Base-by-base conservation (phyloP, 2,797 vertebrate genomes). In the Microctenopoma lineatum region DNA sequence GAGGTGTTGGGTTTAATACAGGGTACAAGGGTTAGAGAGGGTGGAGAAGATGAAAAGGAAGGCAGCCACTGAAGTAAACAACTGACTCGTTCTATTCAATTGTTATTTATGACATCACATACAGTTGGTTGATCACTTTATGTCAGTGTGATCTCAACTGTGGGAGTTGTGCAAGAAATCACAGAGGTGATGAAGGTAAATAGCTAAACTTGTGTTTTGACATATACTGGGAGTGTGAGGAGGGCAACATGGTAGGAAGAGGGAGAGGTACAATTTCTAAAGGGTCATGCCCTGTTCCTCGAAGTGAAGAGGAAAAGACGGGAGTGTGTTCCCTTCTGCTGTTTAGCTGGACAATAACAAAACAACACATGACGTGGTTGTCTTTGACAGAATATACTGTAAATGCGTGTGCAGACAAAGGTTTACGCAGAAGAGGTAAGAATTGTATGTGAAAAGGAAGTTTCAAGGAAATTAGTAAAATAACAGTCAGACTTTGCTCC, bases 301-400 rank as follows among this genome's bases (percentile, higher is more conserved):
- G 64, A 85, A 87, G 79, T 14, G 67, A 39, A 83, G 71, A 86
- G 87, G 88, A 90, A 90, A 87, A 84, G 64, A 78, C 52, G 15
- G 75, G 79, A 82, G 84, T 83, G 66, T 64, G 68, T 72, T 69
- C 64, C 77, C 61, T 27, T 57, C 51, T 66, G 59, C 56, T 39
- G 53, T 80, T 80, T 27, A 45, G 68, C 55, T 4, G 66, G 58
- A 89, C 77, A 89, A 89, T 83, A 87, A 84, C 80, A 88, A 79
- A 82, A 76, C 70, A 79, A 72, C 52, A 47, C 42, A 66, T 84
- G 82, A 86, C 65, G 71, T 75, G 60, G 56, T 14, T 68, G 55
- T 72, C 58, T 66, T 73, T 81, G 76, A 81, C 42, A 69, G 69
- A 84, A 69, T 16, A 0, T 46, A 48, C 57, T 61, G 66, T 61